Conservation (phyloP, 2,113 vertebrate species). For the Mastomys natalensis region DNA sequence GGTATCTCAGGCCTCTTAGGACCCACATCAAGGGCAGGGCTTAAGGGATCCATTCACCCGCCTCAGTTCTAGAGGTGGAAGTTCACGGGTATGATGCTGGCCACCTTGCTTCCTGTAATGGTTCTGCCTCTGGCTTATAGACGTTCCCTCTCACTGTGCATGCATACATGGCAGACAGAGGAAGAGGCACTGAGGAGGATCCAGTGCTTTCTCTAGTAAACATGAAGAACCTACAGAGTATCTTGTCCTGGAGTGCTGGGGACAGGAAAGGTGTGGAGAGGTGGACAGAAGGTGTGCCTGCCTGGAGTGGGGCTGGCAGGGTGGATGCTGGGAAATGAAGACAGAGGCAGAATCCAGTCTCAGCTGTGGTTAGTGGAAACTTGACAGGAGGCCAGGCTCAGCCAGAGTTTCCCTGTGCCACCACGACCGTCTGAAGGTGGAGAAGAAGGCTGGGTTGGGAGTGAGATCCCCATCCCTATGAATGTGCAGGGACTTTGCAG, state of each 20-base stretch:
- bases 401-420: neutral
- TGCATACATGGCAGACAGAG: neutral
- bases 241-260: neutral
- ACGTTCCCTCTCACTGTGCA: neutral
- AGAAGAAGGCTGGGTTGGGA: too few relatives aligned
- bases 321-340: neutral
- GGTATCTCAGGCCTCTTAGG: neutral
- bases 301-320: neutral
- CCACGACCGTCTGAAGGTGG: neutral
- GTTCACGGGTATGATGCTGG: neutral
- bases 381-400: neutral
- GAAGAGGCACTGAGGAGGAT: neutral
- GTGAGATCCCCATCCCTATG: neutral
- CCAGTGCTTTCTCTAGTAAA: neutral
- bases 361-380: too few relatives aligned
- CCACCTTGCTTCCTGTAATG: neutral
- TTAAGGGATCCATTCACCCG: too few relatives aligned
- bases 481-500: too few relatives aligned
- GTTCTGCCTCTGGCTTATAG: neutral
- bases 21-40: neutral
- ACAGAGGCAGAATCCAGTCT: neutral
- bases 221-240: neutral
- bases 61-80: neutral
- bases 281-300: neutral
- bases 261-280: neutral